Evolutionary conservation across 2,888 invertebrate species (phyloP), one percentile per base, ranked within the genome.

Genomic region (Aleiodes alternator): DNA sequence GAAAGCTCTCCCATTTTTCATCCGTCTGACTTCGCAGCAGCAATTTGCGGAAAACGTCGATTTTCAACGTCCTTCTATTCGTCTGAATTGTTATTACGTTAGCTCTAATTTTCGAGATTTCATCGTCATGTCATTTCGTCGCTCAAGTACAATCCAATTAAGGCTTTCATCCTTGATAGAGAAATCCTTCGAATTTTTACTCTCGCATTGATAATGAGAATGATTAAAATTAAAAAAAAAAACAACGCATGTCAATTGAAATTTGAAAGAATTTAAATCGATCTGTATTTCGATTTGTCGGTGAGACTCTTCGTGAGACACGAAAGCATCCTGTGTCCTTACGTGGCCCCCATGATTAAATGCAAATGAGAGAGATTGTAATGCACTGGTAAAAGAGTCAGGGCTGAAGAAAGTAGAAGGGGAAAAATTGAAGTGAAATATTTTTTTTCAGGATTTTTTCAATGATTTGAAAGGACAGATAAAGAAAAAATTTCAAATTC

Each of bases 281-380:
- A 70, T 57, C 43, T 57, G 16, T 69, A 48, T 59, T 73, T 73
- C 48, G 50, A 68, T 59, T 59, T 50, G 48, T 57, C n/a, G 57
- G 48, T 38, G 69, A 61, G 43, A 73, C 74, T 75, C 75, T 79
- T 78, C 80, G 80, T 80, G 80, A 77, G 61, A 79, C 79, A 80
- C 79, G 80, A 79, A 73, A 73, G 75, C 56, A 55, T 64, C 48
- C 16, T 23, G 48, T 48, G 51, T 48, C 43, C 66, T 70, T 64
- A 48, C 64, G 69, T 69, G 69, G 69, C 61, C 38, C 74, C 38
- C 51, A 57, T 51, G 48, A 75, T 71, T 75, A 75, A 71, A 75
- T 75, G 75, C 75, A 75, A 75, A 75, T 75, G 56, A 51, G 64
- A 75, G 55, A 64, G 43, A 31, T 71, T 55, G 34, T 74, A 69